These are phyloP conservation scores for Hirtodrosophila trivittata DNA, from an alignment of 2,888 invertebrate genomes.

Conservation along the genomic window DNA sequence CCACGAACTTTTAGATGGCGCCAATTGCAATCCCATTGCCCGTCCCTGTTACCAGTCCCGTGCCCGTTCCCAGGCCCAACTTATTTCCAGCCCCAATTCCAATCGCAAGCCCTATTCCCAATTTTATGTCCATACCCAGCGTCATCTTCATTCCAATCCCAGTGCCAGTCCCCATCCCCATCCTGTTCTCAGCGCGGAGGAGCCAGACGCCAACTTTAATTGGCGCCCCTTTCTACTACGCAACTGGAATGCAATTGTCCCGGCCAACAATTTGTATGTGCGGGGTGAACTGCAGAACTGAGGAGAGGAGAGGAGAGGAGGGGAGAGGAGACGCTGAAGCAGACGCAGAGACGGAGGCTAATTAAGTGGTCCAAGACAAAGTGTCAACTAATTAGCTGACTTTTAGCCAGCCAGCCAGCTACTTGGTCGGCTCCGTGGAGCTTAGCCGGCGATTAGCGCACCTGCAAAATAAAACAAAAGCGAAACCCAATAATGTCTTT, in stretches of 20 bases:
- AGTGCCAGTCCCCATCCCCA: not conserved
- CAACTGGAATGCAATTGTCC: conserved; percentile 77
- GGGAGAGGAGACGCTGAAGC: not conserved
- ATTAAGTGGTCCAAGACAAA: conserved; percentile 76
- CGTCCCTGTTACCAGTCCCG: not conserved
- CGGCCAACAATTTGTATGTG: conserved; percentile 74
- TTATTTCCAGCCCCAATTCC: conserved; percentile 4
- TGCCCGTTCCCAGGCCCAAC: not conserved
- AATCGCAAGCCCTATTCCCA: not conserved
- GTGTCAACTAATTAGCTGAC: conserved; percentile 76
- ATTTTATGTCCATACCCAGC: not conserved
- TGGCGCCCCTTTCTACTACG: conserved; percentile 77
- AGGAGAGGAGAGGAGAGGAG: not conserved
- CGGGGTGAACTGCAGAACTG: conserved; percentile 62
- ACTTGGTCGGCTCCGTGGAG: conserved; percentile 42
- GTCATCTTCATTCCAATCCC: not conserved
- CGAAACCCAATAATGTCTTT: conserved; percentile 60
- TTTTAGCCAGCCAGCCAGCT: conserved; percentile 58
- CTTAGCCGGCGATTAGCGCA: conserved; percentile 75
- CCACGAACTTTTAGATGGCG: conserved; percentile 64
- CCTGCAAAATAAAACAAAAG: conserved; percentile 61
- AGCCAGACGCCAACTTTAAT: conserved; percentile 68
- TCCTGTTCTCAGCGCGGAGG: conserved; percentile 25
- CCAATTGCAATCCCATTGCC: conserved; percentile 28
- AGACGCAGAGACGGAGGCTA: conserved; percentile 43